Percentiles rank a stretch among this genome's conserved stretches.
Conservation (phyloP, 2,888 invertebrate species). For the Acanthopleura granulata region DNA sequence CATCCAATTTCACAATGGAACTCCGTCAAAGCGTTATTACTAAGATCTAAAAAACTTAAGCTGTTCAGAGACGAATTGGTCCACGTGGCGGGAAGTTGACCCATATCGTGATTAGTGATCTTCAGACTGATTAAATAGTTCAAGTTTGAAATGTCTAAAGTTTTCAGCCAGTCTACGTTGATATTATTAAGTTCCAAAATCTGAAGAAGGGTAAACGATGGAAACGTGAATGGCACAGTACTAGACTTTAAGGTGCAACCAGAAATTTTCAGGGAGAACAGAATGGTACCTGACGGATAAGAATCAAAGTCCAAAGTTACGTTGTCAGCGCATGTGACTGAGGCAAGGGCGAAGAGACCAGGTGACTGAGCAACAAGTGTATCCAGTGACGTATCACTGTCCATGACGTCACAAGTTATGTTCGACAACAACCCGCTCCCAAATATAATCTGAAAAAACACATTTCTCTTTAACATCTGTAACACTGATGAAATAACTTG, state of each 20-base stretch:
- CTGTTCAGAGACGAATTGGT: background rate
- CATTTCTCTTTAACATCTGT: background rate
- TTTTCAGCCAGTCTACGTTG: background rate
- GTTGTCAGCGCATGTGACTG: background rate
- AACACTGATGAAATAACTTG: background rate
- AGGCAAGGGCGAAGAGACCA: background rate
- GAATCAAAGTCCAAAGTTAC: background rate
- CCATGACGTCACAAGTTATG: background rate
- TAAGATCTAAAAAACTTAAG: background rate
- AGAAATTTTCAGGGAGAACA: background rate
- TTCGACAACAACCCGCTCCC: background rate
- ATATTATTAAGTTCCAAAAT: background rate
- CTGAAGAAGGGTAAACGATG: background rate
- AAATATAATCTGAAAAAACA: background rate
- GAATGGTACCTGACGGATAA: background rate
- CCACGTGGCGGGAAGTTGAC: background rate
- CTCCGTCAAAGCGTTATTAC: background rate
- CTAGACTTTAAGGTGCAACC: background rate
- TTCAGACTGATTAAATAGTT: background rate
- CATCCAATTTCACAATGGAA: background rate
- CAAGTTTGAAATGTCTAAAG: background rate
- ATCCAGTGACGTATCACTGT: background rate
- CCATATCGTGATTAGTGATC: background rate
- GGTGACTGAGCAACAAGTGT: background rate
- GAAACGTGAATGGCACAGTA: background rate